A percentile compares a stretch with the other conserved stretches of the same genome.
Evolutionary conservation across 2,113 vertebrate species (phyloP).

Genomic region (Acanthisitta chloris): DNA sequence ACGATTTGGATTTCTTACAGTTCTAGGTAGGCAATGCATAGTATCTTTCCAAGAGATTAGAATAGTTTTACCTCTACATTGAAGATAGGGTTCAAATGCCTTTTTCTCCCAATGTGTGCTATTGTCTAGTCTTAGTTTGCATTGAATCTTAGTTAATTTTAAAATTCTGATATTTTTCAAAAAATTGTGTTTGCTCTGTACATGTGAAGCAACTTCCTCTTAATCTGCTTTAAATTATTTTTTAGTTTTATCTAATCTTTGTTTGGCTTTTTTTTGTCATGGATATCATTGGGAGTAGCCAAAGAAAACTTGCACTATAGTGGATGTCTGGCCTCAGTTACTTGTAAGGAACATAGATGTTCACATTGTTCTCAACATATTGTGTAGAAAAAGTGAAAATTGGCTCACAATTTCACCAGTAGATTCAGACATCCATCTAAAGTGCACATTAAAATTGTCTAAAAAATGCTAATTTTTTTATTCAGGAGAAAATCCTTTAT

Average conservation of each 20-base stretch:
- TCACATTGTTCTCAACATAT: background rate
- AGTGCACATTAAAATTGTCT: background rate
- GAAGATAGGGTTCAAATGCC: background rate
- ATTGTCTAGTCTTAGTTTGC: background rate
- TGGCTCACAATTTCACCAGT: background rate
- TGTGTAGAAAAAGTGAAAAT: background rate
- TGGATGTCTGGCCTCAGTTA: background rate
- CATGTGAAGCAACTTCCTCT: fast-evolving
- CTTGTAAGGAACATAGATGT: background rate
- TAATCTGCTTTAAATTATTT: background rate
- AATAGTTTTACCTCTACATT: background rate
- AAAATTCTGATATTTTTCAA: background rate
- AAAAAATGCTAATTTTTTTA: background rate
- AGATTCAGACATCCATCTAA: background rate
- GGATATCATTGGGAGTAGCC: background rate
- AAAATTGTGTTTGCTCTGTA: background rate
- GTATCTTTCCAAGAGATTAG: background rate
- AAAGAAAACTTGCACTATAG: background rate
- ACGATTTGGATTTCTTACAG: background rate
- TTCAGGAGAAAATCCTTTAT: background rate
- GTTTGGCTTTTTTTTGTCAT: background rate
- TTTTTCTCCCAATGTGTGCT: background rate
- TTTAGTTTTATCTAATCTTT: background rate
- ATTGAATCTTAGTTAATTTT: background rate
- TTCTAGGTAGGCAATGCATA: background rate